These are phyloP conservation scores for Ranitomeya variabilis DNA, from an alignment of 2,113 vertebrate species.

Conservation along the genomic window DNA sequence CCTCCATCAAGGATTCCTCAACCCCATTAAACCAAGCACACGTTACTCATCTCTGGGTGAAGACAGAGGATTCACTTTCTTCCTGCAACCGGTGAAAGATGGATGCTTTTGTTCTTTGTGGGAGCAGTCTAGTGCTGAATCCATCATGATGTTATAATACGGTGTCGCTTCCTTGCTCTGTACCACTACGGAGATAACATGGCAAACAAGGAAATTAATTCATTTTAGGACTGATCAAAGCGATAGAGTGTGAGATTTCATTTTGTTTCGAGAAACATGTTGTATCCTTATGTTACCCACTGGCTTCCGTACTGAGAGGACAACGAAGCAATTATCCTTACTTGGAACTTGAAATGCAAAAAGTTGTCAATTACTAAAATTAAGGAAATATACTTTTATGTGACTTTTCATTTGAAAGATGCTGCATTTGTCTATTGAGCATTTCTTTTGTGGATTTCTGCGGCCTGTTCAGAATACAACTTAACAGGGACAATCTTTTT, in stretches of 20 bases:
- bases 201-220: constrained; percentile 56
- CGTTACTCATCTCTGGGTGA: constrained; percentile 43
- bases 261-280: constrained; percentile 41
- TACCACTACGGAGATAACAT: constrained; percentile 50
- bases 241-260: constrained; percentile 42
- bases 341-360: neutral
- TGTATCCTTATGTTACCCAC: constrained; percentile 30
- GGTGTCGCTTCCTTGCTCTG: constrained; percentile 44
- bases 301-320: neutral
- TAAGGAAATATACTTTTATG: neutral
- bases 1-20: constrained; percentile 53
- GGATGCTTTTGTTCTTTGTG: constrained; percentile 52
- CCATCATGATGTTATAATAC: constrained; percentile 52
- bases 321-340: neutral
- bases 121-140: constrained; percentile 42
- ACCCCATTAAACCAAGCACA: constrained; percentile 44
- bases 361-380: neutral
- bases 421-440: neutral
- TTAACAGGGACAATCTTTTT: neutral
- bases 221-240: constrained; percentile 56
- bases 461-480: neutral
- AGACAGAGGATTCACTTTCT: constrained; percentile 48
- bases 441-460: neutral
- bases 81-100: constrained; percentile 47
- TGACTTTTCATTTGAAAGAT: neutral